Percentiles rank a stretch among this genome's conserved stretches.
These are phyloP conservation scores for Fabriciana adippe DNA, from an alignment of 2,888 invertebrate genomes.

Conservation along the genomic window DNA sequence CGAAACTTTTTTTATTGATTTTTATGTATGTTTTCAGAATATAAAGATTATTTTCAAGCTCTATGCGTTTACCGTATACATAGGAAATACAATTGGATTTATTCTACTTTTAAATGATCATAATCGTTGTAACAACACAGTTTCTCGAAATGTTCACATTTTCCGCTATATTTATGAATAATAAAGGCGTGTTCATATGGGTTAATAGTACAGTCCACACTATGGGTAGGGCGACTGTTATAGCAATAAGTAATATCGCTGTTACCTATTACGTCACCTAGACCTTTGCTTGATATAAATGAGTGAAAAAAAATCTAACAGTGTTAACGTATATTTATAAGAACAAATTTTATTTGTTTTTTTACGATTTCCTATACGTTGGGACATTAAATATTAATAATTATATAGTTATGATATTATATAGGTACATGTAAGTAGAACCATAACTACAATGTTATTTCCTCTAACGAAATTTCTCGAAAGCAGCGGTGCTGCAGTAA, in stretches of 20 bases:
- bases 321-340: no score
- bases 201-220: background rate
- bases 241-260: background rate
- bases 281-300: background rate
- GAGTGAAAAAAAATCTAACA: background rate
- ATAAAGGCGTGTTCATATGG: constrained; percentile 4
- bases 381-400: no score
- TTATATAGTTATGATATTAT: no score
- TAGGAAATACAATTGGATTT: no score
- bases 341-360: no score
- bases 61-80: background rate
- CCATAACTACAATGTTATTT: no score
- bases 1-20: constrained; percentile 17
- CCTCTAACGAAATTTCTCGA: no score
- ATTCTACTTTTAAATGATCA: background rate
- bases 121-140: background rate
- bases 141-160: background rate
- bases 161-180: background rate
- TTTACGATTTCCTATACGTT: no score
- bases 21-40: background rate
- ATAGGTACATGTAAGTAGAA: no score
- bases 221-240: constrained; percentile 5
- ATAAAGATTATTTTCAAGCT: background rate
- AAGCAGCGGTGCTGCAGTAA: no score
- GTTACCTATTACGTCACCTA: background rate